Base-by-base conservation (phyloP, 2,113 vertebrate species). In the Neotoma lepida region DNA sequence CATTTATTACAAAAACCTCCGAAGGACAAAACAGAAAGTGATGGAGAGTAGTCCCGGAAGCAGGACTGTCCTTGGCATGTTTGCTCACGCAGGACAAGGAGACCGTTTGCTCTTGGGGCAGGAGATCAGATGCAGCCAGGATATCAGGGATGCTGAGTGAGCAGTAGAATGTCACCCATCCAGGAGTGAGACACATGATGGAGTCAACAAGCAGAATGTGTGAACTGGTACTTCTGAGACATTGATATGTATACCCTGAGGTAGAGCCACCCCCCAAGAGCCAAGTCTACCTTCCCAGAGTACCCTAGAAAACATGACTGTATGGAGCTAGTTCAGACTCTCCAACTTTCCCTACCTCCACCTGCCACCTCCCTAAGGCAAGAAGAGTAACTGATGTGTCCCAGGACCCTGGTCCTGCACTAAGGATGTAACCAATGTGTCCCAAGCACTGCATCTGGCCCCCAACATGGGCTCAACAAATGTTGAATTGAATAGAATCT, bases 1-100 rank as follows among this genome's bases (percentile, higher is more conserved):
- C 77, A 68, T 80, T 91, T 73, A 39, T 81, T 66, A 80, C 15
- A 41, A 96, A 92, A 77, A 63, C 30, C 39, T 66, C 58, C 20
- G 13, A 35, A 86, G 68, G 49, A 95, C 51, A 10, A n/a, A 86
- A 84, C 30, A 56, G 85, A 13, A 6, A 26, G 6, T 6, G 9
- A 44, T 9, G 49, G 41, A 6, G 28, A 70, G 68, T 49, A 51
- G 73, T 18, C 58, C 49, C n/a, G 14, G 49, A 89, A 80, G 7
- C 30, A 80, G 63, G 78, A n/a, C 76, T 54, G 35, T 58, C 6
- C 0, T 13, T 14, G 51, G 41, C 86, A 77, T 28, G 7, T 39
- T 22, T 1, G n/a, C 22, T 61, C 18, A 39, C 30, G 28, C 26
- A n/a, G 44, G 51, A 44, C 14, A n/a, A 64, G 84, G 13, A 64